Evolutionary conservation across 2,797 vertebrate genomes (phyloP).

Genomic region (Danio choprae): DNA sequence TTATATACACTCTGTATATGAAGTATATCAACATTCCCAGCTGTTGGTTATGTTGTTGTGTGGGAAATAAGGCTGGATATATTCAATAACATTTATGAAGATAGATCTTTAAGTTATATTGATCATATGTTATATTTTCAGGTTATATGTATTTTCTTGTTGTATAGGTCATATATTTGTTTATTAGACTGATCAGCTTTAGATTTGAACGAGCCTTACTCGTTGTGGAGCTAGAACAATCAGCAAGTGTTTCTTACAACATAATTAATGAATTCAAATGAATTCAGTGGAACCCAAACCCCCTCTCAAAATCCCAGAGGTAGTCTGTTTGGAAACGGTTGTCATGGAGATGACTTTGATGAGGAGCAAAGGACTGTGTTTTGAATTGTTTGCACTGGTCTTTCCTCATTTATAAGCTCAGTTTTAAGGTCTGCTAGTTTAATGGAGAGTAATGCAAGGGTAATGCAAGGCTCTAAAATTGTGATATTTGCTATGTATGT

Average conservation of each 20-base stretch:
- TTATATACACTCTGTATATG: no score
- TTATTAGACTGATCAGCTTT: neutral
- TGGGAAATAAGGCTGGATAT: neutral
- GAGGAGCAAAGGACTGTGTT: conserved; percentile 44
- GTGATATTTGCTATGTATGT: neutral
- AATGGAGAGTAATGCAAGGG: neutral
- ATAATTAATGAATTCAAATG: conserved; percentile 77
- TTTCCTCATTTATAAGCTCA: conserved; percentile 11
- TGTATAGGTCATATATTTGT: neutral
- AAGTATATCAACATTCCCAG: no score
- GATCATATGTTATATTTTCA: no score
- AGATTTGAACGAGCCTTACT: conserved; percentile 53
- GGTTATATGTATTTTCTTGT: no score
- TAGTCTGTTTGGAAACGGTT: conserved; percentile 68
- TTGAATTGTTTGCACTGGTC: conserved; percentile 35
- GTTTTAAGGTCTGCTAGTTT: conserved; percentile 23
- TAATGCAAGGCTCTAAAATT: neutral
- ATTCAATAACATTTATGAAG: neutral
- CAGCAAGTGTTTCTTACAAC: conserved; percentile 61
- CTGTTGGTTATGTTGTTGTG: neutral
- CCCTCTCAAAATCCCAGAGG: conserved; percentile 63
- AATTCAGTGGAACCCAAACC: conserved; percentile 67
- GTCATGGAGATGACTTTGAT: conserved; percentile 67
- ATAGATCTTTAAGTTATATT: neutral
- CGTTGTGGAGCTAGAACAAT: conserved; percentile 58